Percentiles rank a stretch among this genome's conserved stretches.
These are phyloP conservation scores for Metallyticus violacea DNA, from an alignment of 2,888 invertebrate genomes.

Conservation along the genomic window DNA sequence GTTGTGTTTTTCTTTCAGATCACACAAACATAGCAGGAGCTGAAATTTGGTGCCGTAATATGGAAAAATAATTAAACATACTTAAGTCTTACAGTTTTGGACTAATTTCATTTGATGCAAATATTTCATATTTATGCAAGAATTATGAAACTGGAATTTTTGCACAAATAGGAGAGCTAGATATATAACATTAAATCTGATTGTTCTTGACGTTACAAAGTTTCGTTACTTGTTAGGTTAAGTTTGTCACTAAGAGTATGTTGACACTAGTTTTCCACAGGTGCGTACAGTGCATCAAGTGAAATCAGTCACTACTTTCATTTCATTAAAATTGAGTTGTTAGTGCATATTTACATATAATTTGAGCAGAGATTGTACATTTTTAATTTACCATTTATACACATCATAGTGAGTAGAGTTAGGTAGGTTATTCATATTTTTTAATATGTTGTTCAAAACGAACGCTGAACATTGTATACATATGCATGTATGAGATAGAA, in stretches of 20 bases:
- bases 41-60: neutral
- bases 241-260: neutral
- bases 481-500: too few species aligned
- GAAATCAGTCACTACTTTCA: neutral
- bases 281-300: neutral
- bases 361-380: neutral
- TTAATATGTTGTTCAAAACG: neutral
- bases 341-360: neutral
- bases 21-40: slow-evolving; percentile 3
- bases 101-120: slow-evolving; percentile 5
- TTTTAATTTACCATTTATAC: neutral
- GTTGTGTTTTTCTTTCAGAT: neutral
- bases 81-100: neutral
- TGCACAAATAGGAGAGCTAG: neutral
- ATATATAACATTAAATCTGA: neutral
- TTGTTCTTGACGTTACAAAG: neutral
- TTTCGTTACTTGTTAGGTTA: neutral
- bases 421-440: neutral
- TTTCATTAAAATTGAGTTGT: neutral
- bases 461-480: neutral
- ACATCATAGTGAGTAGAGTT: neutral
- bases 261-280: too few species aligned
- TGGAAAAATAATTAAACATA: neutral
- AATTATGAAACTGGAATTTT: neutral
- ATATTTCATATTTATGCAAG: neutral